Percentiles rank a stretch among this genome's conserved stretches.
These are phyloP conservation scores for Sinocyclocheilus anshuiensis DNA, from an alignment of 2,113 vertebrate genomes.

Conservation along the genomic window DNA sequence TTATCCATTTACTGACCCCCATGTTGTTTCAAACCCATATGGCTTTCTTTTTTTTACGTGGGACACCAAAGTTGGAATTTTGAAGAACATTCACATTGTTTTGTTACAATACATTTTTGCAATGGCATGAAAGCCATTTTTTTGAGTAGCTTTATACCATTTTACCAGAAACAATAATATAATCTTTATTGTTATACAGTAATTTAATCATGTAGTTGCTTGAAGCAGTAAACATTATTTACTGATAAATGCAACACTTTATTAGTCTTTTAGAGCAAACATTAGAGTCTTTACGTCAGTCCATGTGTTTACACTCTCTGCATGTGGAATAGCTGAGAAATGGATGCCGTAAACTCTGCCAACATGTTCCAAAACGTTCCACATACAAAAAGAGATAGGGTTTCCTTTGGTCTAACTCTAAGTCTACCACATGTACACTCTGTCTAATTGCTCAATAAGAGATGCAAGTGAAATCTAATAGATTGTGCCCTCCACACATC, in stretches of 20 bases:
- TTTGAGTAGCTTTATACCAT: neutral
- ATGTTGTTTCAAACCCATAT: neutral
- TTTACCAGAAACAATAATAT: neutral
- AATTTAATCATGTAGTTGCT: neutral
- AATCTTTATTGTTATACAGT: neutral
- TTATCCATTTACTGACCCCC: neutral
- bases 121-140: neutral
- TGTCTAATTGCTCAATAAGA: constrained; percentile 46
- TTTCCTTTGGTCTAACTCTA: neutral
- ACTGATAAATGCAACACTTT: neutral
- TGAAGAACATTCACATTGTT: neutral
- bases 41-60: neutral
- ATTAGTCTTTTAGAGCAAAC: neutral
- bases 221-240: neutral
- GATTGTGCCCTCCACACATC: constrained; percentile 45
- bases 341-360: neutral
- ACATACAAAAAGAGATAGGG: neutral
- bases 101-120: neutral
- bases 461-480: constrained; percentile 52
- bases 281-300: neutral
- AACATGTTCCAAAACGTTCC: neutral
- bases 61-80: neutral
- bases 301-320: neutral
- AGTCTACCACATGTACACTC: constrained; percentile 40
- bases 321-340: neutral